Evolutionary conservation across 2,888 invertebrate species (phyloP).

Genomic region (Leptura quadrifasciata): DNA sequence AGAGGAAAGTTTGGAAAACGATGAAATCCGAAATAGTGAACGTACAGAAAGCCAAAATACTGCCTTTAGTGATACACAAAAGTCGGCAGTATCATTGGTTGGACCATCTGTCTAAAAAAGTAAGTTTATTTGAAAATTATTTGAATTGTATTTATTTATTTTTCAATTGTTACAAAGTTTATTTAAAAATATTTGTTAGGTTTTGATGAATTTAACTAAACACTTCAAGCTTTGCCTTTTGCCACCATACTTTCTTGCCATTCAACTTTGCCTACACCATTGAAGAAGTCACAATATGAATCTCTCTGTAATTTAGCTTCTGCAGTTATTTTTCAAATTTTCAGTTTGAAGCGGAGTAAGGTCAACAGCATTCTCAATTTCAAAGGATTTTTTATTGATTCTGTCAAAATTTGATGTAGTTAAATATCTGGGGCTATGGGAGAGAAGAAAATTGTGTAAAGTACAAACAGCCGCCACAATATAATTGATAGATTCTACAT

Average conservation of each 20-base stretch:
- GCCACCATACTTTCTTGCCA: slow-evolving; percentile 10
- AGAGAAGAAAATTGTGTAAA: slow-evolving; percentile 10
- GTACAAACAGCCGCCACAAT: slow-evolving; percentile 27
- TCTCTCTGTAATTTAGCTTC: background rate
- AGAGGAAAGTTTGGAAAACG: too few species aligned
- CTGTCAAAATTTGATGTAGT: slow-evolving; percentile 11
- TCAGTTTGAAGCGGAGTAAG: slow-evolving; percentile 4
- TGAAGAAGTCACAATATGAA: slow-evolving; percentile 9
- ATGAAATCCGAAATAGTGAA: too few species aligned
- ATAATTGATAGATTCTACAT: too few species aligned
- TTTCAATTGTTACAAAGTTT: background rate
- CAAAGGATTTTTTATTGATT: slow-evolving; percentile 6
- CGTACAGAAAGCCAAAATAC: too few species aligned
- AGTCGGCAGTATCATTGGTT: too few species aligned
- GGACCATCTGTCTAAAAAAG: too few species aligned
- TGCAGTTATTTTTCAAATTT: background rate
- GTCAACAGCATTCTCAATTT: slow-evolving; percentile 3
- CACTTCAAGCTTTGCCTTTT: slow-evolving; percentile 4
- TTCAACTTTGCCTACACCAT: slow-evolving; percentile 7
- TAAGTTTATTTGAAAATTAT: too few species aligned
- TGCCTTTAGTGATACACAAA: too few species aligned
- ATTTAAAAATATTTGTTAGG: background rate
- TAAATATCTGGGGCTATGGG: background rate
- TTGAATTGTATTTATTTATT: too few species aligned
- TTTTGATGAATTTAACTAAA: too few species aligned